A percentile compares a stretch with the other conserved stretches of the same genome.
Conservation (phyloP, 2,888 invertebrate genomes). For the Ophioninae sp. region DNA sequence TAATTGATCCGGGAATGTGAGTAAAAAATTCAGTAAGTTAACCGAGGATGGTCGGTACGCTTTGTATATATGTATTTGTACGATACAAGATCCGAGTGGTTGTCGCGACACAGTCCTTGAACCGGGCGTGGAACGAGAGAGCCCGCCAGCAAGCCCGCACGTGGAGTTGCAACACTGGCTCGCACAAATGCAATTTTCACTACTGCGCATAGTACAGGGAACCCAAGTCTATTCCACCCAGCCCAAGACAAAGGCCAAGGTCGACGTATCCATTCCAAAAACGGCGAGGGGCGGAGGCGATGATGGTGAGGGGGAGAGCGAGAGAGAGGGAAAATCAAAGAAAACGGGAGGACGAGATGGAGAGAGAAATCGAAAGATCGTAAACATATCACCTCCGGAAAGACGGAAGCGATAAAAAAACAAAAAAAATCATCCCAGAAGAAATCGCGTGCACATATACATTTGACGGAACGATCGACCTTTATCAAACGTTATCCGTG, state of each 20-base stretch:
- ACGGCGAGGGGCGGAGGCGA: not conserved
- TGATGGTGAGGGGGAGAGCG: not conserved
- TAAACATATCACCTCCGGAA: constrained; percentile 6
- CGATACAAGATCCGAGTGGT: constrained; percentile 14
- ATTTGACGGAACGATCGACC: not conserved
- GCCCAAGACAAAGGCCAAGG: constrained; percentile 57
- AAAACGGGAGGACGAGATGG: not conserved
- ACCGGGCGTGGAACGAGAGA: constrained; percentile 62
- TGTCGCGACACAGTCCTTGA: constrained; percentile 75
- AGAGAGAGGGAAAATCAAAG: not conserved
- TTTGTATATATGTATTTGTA: not conserved
- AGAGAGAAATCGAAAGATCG: constrained; percentile 11
- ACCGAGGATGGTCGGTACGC: not conserved
- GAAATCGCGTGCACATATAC: not conserved
- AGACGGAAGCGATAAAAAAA: not conserved
- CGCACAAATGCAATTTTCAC: constrained; percentile 22
- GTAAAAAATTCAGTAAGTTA: not conserved
- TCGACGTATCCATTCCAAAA: constrained; percentile 29
- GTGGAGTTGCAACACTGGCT: constrained; percentile 48
- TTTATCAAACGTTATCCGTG: not conserved
- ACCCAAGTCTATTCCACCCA: constrained; percentile 27
- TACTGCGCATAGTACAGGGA: constrained; percentile 31
- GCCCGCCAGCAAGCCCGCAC: constrained; percentile 41
- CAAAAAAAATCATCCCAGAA: not conserved
- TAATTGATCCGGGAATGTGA: not conserved